Evolutionary conservation across 2,888 invertebrate species (phyloP).

Genomic region (Parnassius smintheus): DNA sequence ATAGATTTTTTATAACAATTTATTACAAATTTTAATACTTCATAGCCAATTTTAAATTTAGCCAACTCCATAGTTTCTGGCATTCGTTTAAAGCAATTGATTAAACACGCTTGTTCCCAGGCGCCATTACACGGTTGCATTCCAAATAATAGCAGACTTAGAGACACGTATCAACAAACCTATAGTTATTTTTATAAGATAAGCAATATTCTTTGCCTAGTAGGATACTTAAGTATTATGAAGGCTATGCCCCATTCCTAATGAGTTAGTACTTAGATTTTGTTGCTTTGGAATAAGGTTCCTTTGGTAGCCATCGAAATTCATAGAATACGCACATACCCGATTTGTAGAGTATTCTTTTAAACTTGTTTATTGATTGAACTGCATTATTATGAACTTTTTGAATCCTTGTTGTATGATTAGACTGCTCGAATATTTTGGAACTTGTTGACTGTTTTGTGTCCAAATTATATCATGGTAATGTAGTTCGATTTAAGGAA

Average conservation of each 20-base stretch:
- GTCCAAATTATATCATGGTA: constrained; percentile 50
- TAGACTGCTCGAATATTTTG: constrained; percentile 60
- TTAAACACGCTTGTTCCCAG: too few species aligned
- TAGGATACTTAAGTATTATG: constrained; percentile 34
- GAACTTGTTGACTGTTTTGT: constrained; percentile 60
- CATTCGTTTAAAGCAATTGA: too few species aligned
- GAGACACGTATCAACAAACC: too few species aligned
- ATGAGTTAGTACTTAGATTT: constrained; percentile 34
- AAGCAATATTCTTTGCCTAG: constrained; percentile 24
- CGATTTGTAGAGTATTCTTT: constrained; percentile 40
- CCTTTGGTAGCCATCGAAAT: constrained; percentile 24
- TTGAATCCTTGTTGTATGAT: constrained; percentile 49
- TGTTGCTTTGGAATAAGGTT: constrained; percentile 25
- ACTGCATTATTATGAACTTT: constrained; percentile 60
- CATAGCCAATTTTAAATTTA: too few species aligned
- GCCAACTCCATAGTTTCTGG: too few species aligned
- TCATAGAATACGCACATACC: constrained; percentile 27
- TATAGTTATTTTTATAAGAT: background rate
- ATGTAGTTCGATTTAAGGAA: constrained; percentile 56
- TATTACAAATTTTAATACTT: too few species aligned
- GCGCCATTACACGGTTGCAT: too few species aligned
- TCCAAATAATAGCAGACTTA: too few species aligned
- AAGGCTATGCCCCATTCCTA: constrained; percentile 43
- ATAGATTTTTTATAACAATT: too few species aligned
- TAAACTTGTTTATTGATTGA: constrained; percentile 56